Evolutionary conservation across 2,797 vertebrate genomes (phyloP).

Genomic region (Heterohyrax brucei): DNA sequence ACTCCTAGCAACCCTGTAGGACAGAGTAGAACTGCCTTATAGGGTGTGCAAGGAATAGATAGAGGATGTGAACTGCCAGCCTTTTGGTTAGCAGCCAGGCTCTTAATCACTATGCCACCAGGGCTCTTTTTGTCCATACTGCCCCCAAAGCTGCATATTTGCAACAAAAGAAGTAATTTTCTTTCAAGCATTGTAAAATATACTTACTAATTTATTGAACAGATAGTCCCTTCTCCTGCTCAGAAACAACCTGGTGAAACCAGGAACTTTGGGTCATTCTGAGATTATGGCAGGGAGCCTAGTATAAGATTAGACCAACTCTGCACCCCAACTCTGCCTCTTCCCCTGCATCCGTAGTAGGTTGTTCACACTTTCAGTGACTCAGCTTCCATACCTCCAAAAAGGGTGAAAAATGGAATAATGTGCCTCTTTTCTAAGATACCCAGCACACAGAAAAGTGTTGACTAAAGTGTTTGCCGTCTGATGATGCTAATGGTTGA

Average conservation of each 20-base stretch:
- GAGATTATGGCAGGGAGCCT: fast-evolving
- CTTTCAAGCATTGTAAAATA: not conserved
- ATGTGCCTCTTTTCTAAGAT: not conserved
- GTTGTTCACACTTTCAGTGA: not conserved
- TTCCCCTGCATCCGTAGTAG: too few species aligned
- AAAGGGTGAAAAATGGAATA: not conserved
- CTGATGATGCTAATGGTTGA: not conserved
- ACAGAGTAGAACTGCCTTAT: too few species aligned
- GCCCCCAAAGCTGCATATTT: not conserved
- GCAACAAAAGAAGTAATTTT: conserved; percentile 19
- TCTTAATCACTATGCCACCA: too few species aligned
- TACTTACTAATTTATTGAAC: not conserved
- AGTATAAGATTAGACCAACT: not conserved
- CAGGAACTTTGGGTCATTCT: not conserved
- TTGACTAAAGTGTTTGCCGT: not conserved
- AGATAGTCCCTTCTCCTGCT: not conserved
- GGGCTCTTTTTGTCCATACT: too few species aligned
- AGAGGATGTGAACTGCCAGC: too few species aligned
- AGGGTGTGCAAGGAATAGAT: too few species aligned
- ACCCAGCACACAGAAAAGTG: not conserved
- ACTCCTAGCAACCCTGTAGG: too few species aligned
- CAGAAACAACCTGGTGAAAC: not conserved
- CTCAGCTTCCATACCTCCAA: not conserved
- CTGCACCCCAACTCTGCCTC: not conserved
- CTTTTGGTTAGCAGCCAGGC: too few species aligned